Conservation (phyloP, 2,113 vertebrate genomes). For the Chloroceryle aenea region DNA sequence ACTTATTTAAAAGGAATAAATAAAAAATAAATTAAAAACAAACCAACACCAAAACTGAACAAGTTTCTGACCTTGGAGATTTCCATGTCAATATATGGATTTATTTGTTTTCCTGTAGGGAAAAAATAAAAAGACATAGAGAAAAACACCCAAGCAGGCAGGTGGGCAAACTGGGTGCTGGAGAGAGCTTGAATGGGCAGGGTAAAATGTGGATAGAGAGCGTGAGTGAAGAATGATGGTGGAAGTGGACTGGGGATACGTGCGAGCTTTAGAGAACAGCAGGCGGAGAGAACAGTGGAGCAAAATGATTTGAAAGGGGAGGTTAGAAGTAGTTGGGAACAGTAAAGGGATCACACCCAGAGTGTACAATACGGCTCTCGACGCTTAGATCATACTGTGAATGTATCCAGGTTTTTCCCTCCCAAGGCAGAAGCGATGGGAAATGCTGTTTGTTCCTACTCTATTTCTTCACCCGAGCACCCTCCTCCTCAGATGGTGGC, state of each 20-base stretch:
- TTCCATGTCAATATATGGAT: neutral
- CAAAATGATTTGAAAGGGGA: conserved; percentile 15
- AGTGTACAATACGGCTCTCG: conserved; percentile 15
- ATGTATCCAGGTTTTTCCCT: conserved; percentile 4
- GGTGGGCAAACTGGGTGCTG: neutral
- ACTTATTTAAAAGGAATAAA: neutral
- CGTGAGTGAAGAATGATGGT: neutral
- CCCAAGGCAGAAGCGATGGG: neutral
- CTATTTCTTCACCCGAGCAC: neutral
- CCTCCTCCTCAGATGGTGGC: neutral
- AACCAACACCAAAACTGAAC: neutral
- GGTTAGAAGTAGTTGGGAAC: conserved; percentile 37
- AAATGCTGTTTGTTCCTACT: neutral
- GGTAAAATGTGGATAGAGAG: neutral
- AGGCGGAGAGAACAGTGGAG: conserved; percentile 1
- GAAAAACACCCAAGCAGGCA: neutral
- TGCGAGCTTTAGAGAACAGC: neutral
- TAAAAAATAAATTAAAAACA: neutral
- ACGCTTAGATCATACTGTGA: conserved; percentile 14
- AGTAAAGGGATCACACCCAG: neutral
- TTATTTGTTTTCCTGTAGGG: neutral
- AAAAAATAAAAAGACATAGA: neutral
- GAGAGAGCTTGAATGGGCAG: neutral
- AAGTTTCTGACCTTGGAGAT: neutral
- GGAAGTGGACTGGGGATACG: neutral